A percentile compares a stretch with the other conserved stretches of the same genome.
Conservation (phyloP, 2,113 vertebrate species). For the Uropsilus gracilis region DNA sequence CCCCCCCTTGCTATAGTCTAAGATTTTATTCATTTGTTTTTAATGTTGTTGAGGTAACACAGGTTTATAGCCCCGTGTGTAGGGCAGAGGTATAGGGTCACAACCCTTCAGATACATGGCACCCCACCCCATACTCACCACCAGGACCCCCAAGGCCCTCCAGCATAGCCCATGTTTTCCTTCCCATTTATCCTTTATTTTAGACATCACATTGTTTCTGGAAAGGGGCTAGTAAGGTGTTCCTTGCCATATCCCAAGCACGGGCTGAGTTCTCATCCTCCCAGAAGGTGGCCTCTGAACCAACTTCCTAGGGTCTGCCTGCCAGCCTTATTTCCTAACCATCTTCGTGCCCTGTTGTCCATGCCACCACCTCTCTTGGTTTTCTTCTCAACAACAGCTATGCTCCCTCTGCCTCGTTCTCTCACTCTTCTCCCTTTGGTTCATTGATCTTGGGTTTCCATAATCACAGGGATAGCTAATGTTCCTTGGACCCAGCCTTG, state of each 20-base stretch:
- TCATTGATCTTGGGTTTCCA: background rate
- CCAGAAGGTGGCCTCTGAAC: rapidly evolving
- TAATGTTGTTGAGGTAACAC: too few relatives aligned
- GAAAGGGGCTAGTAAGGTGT: background rate
- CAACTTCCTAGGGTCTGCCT: rapidly evolving
- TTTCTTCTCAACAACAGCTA: background rate
- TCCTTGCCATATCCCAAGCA: background rate
- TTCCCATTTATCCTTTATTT: background rate
- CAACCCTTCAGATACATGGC: too few relatives aligned
- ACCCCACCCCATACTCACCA: too few relatives aligned
- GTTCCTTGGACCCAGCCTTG: background rate
- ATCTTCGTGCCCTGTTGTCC: background rate
- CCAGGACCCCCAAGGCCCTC: too few relatives aligned
- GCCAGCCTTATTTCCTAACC: background rate
- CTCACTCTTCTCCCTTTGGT: background rate
- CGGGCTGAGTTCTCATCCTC: rapidly evolving
- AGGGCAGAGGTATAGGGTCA: too few relatives aligned
- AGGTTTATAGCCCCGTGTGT: too few relatives aligned
- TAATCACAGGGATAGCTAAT: background rate
- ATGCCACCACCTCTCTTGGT: background rate
- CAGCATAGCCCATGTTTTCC: background rate
- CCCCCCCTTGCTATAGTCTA: too few relatives aligned
- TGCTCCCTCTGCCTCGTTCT: background rate
- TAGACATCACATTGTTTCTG: background rate
- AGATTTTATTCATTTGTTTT: too few relatives aligned